phyloP scores from a whole-genome alignment of 1,140 invertebrate genomes.

The Caenorhabditis brenneri region DNA sequence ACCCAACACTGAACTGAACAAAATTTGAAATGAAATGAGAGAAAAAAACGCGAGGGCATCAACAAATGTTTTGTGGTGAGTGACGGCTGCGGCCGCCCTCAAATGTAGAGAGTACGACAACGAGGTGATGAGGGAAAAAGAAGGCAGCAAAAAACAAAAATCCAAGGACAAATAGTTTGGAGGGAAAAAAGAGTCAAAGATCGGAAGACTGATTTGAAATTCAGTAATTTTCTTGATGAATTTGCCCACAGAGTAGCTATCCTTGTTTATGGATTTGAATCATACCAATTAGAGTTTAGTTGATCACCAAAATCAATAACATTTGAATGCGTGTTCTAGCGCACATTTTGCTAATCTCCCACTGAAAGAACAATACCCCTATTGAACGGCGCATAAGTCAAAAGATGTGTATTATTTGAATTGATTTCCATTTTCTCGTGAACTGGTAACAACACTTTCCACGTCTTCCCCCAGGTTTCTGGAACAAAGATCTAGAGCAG shows the following conservation, averaged over 20 bases:
- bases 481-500: not conserved
- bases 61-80: constrained; percentile 25
- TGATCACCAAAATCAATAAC: no score
- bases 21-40: not conserved
- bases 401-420: no score
- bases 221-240: not conserved
- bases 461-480: not conserved
- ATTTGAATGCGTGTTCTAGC: no score
- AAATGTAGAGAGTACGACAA: constrained; percentile 34
- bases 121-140: constrained; percentile 29
- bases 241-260: no score
- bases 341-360: no score
- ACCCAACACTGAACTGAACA: not conserved
- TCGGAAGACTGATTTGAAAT: not conserved
- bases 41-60: not conserved
- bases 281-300: no score
- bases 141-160: constrained; percentile 3
- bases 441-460: not conserved
- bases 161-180: not conserved
- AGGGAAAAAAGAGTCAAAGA: not conserved
- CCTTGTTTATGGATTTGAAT: no score
- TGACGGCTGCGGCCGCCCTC: not conserved
- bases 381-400: no score
- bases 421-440: not conserved
- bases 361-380: no score